phyloP scores from a whole-genome alignment of 2,797 vertebrate species.

The Serranus cabrilla region DNA sequence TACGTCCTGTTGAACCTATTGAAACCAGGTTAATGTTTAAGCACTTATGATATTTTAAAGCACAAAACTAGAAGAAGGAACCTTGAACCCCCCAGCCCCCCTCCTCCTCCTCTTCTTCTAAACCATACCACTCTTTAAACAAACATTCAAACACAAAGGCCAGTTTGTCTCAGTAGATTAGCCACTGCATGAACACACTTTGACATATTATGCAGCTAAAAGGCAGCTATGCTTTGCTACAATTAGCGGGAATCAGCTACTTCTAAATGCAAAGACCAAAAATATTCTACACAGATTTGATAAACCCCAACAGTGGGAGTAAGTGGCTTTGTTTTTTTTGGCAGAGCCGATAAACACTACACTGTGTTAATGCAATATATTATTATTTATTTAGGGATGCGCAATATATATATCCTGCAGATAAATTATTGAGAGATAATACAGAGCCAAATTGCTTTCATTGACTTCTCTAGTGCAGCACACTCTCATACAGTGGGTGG shows the following conservation, averaged over 20 bases:
- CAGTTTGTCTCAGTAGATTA: slow-evolving; percentile 50
- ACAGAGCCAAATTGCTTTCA: too few species aligned
- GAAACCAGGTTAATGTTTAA: slow-evolving; percentile 49
- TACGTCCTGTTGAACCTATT: neutral
- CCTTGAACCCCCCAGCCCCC: slow-evolving; percentile 2
- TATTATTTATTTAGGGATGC: slow-evolving; percentile 2
- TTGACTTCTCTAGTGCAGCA: too few species aligned
- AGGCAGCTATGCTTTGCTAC: slow-evolving; percentile 28
- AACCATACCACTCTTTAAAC: slow-evolving; percentile 35
- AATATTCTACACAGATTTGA: neutral
- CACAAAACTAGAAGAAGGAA: slow-evolving; percentile 43
- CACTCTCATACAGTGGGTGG: too few species aligned
- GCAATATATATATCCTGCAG: too few species aligned
- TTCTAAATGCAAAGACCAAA: slow-evolving; percentile 8
- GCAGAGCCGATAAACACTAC: slow-evolving; percentile 2
- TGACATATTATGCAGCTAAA: slow-evolving; percentile 23
- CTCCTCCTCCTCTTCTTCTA: neutral
- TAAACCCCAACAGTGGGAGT: slow-evolving; percentile 5
- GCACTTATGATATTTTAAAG: slow-evolving; percentile 11
- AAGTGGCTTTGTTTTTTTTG: slow-evolving; percentile 33
- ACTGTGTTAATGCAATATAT: slow-evolving; percentile 43
- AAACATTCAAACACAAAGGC: slow-evolving; percentile 58
- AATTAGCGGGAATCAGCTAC: slow-evolving; percentile 25
- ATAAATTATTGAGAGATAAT: too few species aligned
- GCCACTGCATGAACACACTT: slow-evolving; percentile 22